A percentile compares a stretch with the other conserved stretches of the same genome.
These are phyloP conservation scores for Tenebrio molitor DNA, from an alignment of 1,140 invertebrate genomes.

Conservation along the genomic window DNA sequence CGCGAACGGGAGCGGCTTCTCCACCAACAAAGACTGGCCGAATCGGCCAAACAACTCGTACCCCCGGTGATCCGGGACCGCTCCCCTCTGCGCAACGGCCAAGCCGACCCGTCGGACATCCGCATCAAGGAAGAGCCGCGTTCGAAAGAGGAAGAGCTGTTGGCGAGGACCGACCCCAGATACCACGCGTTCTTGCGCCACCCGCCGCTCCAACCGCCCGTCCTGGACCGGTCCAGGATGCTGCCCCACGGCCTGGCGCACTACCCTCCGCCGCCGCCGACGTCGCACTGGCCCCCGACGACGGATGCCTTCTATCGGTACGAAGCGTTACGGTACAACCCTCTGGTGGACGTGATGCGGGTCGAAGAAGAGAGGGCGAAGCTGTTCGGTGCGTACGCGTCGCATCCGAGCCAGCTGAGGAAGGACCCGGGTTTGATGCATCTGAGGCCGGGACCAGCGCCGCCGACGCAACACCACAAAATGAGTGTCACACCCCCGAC, in stretches of 20 bases:
- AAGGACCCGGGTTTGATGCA: conserved; percentile 75
- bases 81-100: conserved; percentile 79
- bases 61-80: conserved; percentile 71
- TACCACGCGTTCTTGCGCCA: conserved; percentile 69
- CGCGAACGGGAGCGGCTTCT: conserved; percentile 71
- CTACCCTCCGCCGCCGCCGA: conserved; percentile 72
- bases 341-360: conserved; percentile 79
- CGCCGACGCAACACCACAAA: conserved; percentile 59
- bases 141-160: conserved; percentile 72
- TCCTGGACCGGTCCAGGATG: conserved; percentile 68
- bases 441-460: conserved; percentile 59
- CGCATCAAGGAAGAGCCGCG: conserved; percentile 76
- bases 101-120: conserved; percentile 68
- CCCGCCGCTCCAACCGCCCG: conserved; percentile 67
- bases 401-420: conserved; percentile 68
- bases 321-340: conserved; percentile 79
- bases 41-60: conserved; percentile 69
- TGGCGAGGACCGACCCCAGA: conserved; percentile 62
- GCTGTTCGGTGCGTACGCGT: conserved; percentile 76
- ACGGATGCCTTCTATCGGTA: conserved; percentile 72
- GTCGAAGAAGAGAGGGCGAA: conserved; percentile 81
- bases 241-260: conserved; percentile 69
- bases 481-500: conserved; percentile 62
- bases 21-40: conserved; percentile 71
- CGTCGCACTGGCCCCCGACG: conserved; percentile 69